Percentiles rank a stretch among this genome's conserved stretches.
Evolutionary conservation across 2,888 invertebrate species (phyloP).

Genomic region (Schizaphis graminum): DNA sequence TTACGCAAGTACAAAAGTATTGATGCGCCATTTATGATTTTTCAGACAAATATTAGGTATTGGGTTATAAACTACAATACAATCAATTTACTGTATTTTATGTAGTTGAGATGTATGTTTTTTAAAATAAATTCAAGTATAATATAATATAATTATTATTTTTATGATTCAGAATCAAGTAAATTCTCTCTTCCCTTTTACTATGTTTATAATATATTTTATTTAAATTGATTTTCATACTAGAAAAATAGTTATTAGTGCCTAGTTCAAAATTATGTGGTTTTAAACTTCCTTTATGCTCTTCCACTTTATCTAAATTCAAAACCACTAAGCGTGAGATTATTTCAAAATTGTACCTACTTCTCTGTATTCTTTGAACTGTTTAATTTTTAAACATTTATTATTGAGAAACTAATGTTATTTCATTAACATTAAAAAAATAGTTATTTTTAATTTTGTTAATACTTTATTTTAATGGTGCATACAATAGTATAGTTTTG

Average conservation of each 20-base stretch:
- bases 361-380: slow-evolving; percentile 1
- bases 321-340: background rate
- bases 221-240: background rate
- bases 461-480: slow-evolving; percentile 42
- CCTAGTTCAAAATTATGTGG: background rate
- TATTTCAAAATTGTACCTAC: background rate
- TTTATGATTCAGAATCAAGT: background rate
- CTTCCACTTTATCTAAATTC: slow-evolving; percentile 24
- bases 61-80: background rate
- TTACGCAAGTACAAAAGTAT: slow-evolving; percentile 34
- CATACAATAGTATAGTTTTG: slow-evolving; percentile 41
- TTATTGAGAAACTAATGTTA: slow-evolving; percentile 21
- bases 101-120: background rate
- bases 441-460: slow-evolving; percentile 37
- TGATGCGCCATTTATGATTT: slow-evolving; percentile 10
- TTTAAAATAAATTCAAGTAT: background rate
- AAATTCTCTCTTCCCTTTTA: background rate
- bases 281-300: slow-evolving; percentile 39
- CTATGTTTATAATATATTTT: background rate
- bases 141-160: background rate
- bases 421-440: background rate
- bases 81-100: background rate
- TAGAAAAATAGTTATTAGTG: background rate
- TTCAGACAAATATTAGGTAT: background rate
- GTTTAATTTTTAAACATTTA: background rate